Percentiles rank a stretch among this genome's conserved stretches.
These are phyloP conservation scores for Scolanthus callimorphus DNA, from an alignment of 92 coral and sea anemone genomes.

Conservation along the genomic window DNA sequence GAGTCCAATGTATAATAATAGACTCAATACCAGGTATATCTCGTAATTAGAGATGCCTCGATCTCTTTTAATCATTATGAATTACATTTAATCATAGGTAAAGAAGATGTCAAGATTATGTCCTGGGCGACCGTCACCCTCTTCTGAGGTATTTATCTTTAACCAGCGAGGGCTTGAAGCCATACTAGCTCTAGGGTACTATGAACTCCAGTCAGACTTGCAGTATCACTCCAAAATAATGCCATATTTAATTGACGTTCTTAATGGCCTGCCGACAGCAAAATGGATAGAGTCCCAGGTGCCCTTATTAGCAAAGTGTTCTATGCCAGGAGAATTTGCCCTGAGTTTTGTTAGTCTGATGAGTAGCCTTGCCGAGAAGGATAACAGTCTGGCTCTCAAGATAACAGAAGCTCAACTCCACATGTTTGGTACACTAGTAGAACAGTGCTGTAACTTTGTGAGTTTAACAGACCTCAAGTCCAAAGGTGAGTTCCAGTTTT, in stretches of 20 bases:
- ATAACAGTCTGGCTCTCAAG: conserved; percentile 51
- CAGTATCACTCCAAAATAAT: conserved; percentile 82
- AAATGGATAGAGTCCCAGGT: conserved; percentile 81
- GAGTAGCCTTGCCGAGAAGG: conserved; percentile 72
- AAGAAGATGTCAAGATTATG: conserved; percentile 84
- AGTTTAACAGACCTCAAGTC: conserved; percentile 50
- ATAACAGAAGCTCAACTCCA: conserved; percentile 52
- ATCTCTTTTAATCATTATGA: neutral
- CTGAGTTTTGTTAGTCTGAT: conserved; percentile 84
- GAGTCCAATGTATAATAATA: neutral
- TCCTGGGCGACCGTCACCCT: conserved; percentile 73
- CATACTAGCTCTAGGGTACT: conserved; percentile 75
- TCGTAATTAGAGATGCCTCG: too few species aligned
- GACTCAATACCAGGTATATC: neutral
- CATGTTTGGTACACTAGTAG: conserved; percentile 62
- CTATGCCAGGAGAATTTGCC: conserved; percentile 90
- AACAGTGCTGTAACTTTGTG: conserved; percentile 58
- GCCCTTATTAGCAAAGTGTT: conserved; percentile 34
- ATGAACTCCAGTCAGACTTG: conserved; percentile 73
- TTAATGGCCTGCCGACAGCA: conserved; percentile 68
- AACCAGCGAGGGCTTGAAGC: conserved; percentile 93
- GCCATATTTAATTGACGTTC: conserved; percentile 85
- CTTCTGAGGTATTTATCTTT: conserved; percentile 36
- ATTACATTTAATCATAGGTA: conserved; percentile 37
- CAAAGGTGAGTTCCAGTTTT: conserved; percentile 80